phyloP scores from a whole-genome alignment of 2,888 invertebrate genomes.

The Brachyopa scutellaris region DNA sequence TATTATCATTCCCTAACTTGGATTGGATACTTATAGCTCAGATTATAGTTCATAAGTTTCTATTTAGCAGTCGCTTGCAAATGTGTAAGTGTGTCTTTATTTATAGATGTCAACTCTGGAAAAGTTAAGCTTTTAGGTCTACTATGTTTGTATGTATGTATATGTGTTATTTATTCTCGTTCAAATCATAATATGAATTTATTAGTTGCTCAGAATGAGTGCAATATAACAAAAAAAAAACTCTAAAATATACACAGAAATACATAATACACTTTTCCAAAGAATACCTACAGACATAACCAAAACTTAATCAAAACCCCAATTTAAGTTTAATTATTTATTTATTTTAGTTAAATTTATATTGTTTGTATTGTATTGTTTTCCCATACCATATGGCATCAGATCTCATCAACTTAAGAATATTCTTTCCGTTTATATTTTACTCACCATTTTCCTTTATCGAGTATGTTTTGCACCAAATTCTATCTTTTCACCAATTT shows the following conservation, averaged over 20 bases:
- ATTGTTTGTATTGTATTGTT: conserved; percentile 10
- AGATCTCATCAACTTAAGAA: conserved; percentile 34
- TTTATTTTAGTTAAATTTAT: no score
- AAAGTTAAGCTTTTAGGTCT: no score
- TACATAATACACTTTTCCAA: not conserved
- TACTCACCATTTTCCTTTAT: conserved; percentile 46
- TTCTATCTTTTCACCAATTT: conserved; percentile 57
- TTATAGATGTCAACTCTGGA: no score
- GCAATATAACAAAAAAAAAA: not conserved
- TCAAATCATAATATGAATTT: no score
- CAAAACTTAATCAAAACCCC: not conserved
- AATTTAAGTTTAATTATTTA: conserved; percentile 24
- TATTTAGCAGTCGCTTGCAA: no score
- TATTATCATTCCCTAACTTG: no score
- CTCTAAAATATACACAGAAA: not conserved
- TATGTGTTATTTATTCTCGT: no score
- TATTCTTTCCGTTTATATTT: conserved; percentile 24
- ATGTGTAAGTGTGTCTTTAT: no score
- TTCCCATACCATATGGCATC: conserved; percentile 44
- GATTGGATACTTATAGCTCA: no score
- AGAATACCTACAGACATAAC: no score
- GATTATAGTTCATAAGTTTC: no score
- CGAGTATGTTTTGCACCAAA: conserved; percentile 61
- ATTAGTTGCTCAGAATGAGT: not conserved
- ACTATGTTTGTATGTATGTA: no score